Evolutionary conservation across 2,888 invertebrate genomes (phyloP).

Genomic region (Limnephilus rhombicus): DNA sequence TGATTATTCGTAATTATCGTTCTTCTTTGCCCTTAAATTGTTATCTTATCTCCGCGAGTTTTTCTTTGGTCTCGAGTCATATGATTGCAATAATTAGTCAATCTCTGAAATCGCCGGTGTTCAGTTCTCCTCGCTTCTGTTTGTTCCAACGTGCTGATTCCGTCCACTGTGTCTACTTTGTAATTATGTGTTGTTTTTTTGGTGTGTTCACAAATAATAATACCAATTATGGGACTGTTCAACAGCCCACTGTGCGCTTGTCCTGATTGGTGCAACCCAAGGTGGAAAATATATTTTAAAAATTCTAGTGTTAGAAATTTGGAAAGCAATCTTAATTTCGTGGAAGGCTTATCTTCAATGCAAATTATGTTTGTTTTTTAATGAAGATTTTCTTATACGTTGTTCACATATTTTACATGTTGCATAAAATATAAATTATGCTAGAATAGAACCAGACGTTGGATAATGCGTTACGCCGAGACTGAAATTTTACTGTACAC

Average conservation of each 20-base stretch:
- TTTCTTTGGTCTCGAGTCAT: not conserved
- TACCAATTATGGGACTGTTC: conserved; percentile 41
- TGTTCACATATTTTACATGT: not conserved
- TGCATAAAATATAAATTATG: not conserved
- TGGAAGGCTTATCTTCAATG: not conserved
- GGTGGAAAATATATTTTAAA: not conserved
- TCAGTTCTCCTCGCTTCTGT: not conserved
- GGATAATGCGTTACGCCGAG: too few species aligned
- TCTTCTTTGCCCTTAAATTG: conserved; percentile 25
- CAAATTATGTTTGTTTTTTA: not conserved
- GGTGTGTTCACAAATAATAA: conserved; percentile 2
- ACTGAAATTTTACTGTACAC: not conserved
- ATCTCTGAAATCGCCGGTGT: not conserved
- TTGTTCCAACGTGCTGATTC: not conserved
- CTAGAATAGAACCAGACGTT: not conserved
- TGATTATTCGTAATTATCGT: not conserved
- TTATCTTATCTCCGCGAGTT: conserved; percentile 17
- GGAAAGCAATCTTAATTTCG: not conserved
- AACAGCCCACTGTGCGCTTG: conserved; percentile 37
- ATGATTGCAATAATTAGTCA: not conserved
- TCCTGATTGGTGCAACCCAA: conserved; percentile 31
- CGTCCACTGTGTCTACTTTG: not conserved
- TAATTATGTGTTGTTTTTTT: not conserved
- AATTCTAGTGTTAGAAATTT: not conserved
- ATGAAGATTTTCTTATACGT: not conserved